These are phyloP conservation scores for roundworm (Caenorhabditis elegans) DNA, from an alignment of 1,140 invertebrate species.

Conservation along the genomic window WBcel235 BX284604.4:7968001-7968500, in stretches of 20 bases:
- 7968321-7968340: too few relatives aligned
- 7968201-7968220: neutral
- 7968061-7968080: neutral
- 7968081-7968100: neutral
- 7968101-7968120: neutral
- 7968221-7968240: neutral
- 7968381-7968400: neutral
- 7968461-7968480: neutral
- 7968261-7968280: neutral
- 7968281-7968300: neutral
- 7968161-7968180: neutral
- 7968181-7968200: too few relatives aligned
- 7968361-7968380: neutral
- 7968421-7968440: neutral
- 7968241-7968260: neutral
- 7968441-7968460: neutral
- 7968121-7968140: neutral
- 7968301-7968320: neutral
- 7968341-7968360: neutral
- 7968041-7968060: neutral
- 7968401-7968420: neutral
- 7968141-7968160: neutral
- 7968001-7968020: neutral
- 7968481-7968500: neutral
- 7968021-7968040: too few relatives aligned